These are phyloP conservation scores for Lacerta viridis DNA, from an alignment of 2,797 vertebrate species.

Conservation along the genomic window DNA sequence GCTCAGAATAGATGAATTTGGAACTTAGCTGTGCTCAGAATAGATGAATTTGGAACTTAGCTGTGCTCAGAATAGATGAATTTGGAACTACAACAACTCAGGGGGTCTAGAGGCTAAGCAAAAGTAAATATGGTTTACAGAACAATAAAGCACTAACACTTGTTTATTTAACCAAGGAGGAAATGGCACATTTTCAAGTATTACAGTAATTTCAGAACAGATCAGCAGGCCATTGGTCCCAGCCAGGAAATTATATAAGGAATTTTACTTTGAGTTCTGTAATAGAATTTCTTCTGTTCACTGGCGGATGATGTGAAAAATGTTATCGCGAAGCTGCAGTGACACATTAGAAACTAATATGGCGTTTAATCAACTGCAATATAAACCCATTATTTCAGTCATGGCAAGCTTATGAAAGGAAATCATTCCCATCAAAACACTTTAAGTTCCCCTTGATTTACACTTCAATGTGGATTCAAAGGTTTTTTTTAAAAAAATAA, in stretches of 20 bases:
- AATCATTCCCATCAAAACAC: conserved; percentile 59
- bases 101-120: conserved; percentile 38
- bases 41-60: no score
- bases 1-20: no score
- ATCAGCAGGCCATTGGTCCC: conserved; percentile 65
- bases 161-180: conserved; percentile 30
- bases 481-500: not conserved
- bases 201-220: conserved; percentile 41
- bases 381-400: conserved; percentile 63
- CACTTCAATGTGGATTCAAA: not conserved
- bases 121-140: conserved; percentile 46
- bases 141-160: conserved; percentile 26
- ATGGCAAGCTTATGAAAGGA: conserved; percentile 49
- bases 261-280: conserved; percentile 65
- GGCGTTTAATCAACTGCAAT: conserved; percentile 62
- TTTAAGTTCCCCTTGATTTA: conserved; percentile 38
- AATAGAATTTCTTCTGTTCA: conserved; percentile 71
- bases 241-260: conserved; percentile 65
- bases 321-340: conserved; percentile 58
- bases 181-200: conserved; percentile 50
- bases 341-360: conserved; percentile 48
- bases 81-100: no score
- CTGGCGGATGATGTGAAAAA: conserved; percentile 68
- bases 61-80: no score
- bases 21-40: no score